Evolutionary conservation across 1,140 invertebrate species (phyloP).

Genomic region (Apis laboriosa): DNA sequence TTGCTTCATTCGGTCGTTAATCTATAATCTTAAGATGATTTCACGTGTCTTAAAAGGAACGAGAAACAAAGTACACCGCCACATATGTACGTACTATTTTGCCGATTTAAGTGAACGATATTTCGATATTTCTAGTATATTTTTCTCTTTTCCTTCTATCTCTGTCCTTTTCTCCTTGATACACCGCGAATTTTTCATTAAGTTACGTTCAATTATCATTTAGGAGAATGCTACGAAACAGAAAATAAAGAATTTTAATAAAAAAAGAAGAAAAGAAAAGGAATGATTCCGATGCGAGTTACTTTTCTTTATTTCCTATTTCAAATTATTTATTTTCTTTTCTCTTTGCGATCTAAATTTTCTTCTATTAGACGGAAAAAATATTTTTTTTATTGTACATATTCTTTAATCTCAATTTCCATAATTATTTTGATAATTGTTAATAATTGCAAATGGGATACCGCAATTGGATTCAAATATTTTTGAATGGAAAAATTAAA

Average conservation of each 20-base stretch:
- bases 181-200: slow-evolving; percentile 65
- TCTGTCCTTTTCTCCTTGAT: slow-evolving; percentile 11
- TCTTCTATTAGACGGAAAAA: no score
- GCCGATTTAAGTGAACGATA: slow-evolving; percentile 48
- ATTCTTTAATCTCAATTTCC: no score
- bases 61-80: slow-evolving; percentile 1
- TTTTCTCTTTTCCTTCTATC: slow-evolving; percentile 24
- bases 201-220: slow-evolving; percentile 75
- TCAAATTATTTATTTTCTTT: no score
- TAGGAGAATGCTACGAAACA: slow-evolving; percentile 71
- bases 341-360: not conserved
- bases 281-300: not conserved
- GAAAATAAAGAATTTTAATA: slow-evolving; percentile 74
- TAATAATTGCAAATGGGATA: no score
- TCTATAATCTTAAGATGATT: slow-evolving; percentile 61
- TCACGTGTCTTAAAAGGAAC: slow-evolving; percentile 49
- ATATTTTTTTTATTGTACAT: no score
- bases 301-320: not conserved
- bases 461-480: no score
- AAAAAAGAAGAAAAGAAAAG: slow-evolving; percentile 63
- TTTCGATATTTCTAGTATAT: slow-evolving; percentile 56
- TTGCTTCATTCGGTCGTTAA: slow-evolving; percentile 52
- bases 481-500: no score
- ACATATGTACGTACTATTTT: slow-evolving; percentile 50
- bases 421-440: no score